Conservation (phyloP, 2,888 invertebrate species). For the Ochropleura plecta region DNA sequence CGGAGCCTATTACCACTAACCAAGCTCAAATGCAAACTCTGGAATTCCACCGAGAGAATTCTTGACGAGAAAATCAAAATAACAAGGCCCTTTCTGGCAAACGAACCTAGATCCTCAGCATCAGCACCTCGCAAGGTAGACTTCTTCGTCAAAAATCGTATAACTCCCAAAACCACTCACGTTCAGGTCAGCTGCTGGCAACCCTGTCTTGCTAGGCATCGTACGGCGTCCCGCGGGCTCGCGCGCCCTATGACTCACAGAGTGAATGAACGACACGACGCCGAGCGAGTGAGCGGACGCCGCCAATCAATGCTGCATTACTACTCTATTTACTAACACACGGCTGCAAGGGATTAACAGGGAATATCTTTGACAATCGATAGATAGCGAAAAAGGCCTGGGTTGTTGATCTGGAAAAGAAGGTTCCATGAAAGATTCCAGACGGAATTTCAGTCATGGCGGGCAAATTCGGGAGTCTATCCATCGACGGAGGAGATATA, state of each 20-base stretch:
- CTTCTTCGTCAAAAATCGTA: background rate
- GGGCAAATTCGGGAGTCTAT: accelerated
- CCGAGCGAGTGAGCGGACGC: slow-evolving; percentile 40
- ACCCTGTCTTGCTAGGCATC: slow-evolving; percentile 47
- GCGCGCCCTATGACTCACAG: slow-evolving; percentile 55
- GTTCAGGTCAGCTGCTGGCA: slow-evolving; percentile 23
- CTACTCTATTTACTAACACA: slow-evolving; percentile 68
- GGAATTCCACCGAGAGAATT: background rate
- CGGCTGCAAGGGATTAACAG: slow-evolving; percentile 42
- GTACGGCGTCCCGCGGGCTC: slow-evolving; percentile 63
- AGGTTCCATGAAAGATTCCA: background rate
- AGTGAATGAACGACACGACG: slow-evolving; percentile 63
- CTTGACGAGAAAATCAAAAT: background rate
- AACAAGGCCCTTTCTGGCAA: background rate
- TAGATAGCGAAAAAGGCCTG: background rate
- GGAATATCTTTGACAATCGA: slow-evolving; percentile 5
- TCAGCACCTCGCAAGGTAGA: background rate
- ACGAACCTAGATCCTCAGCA: background rate
- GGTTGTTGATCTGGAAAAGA: background rate
- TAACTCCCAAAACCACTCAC: slow-evolving; percentile 7
- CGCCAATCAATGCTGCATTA: slow-evolving; percentile 65
- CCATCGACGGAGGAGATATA: background rate
- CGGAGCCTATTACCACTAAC: background rate
- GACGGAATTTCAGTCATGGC: background rate
- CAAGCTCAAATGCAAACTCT: background rate